phyloP scores from a whole-genome alignment of 2,113 vertebrate genomes.

The Sisor rabdophorus region DNA sequence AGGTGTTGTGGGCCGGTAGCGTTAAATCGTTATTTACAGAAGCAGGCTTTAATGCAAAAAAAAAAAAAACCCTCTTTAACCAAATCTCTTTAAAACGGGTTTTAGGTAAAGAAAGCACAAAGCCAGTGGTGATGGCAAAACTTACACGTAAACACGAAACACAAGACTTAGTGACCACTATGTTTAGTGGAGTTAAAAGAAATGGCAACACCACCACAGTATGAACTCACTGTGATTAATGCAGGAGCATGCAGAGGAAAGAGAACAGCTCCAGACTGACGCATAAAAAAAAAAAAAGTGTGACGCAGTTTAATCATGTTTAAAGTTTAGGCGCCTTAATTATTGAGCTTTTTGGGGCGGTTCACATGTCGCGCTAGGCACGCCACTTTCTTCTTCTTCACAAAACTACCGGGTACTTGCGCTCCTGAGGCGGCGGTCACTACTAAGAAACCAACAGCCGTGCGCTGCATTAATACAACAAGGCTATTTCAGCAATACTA shows the following conservation, averaged over 20 bases:
- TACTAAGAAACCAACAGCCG: too few relatives aligned
- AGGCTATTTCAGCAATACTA: too few relatives aligned
- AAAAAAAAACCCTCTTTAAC: not conserved
- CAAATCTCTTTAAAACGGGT: not conserved
- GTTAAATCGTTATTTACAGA: constrained; percentile 18
- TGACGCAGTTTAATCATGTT: constrained; percentile 49
- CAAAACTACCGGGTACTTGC: too few relatives aligned
- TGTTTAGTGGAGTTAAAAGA: constrained; percentile 35
- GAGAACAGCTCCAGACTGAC: constrained; percentile 69
- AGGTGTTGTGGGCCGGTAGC: not conserved
- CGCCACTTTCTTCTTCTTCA: too few relatives aligned
- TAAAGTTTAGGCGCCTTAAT: too few relatives aligned
- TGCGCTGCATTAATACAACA: too few relatives aligned
- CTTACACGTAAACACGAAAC: constrained; percentile 11
- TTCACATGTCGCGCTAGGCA: too few relatives aligned
- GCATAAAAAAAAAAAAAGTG: constrained; percentile 72
- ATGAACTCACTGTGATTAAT: constrained; percentile 47
- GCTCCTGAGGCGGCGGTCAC: too few relatives aligned
- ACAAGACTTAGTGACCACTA: constrained; percentile 9
- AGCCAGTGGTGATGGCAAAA: constrained; percentile 11
- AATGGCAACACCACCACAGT: constrained; percentile 59
- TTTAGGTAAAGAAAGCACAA: constrained; percentile 6
- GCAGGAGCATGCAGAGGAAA: constrained; percentile 66
- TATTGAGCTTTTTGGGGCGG: too few relatives aligned
- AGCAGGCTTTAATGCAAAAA: constrained; percentile 17